Percentiles rank a stretch among this genome's conserved stretches.
Conservation (phyloP, 2,113 vertebrate species). For the Brachirus orientalis region DNA sequence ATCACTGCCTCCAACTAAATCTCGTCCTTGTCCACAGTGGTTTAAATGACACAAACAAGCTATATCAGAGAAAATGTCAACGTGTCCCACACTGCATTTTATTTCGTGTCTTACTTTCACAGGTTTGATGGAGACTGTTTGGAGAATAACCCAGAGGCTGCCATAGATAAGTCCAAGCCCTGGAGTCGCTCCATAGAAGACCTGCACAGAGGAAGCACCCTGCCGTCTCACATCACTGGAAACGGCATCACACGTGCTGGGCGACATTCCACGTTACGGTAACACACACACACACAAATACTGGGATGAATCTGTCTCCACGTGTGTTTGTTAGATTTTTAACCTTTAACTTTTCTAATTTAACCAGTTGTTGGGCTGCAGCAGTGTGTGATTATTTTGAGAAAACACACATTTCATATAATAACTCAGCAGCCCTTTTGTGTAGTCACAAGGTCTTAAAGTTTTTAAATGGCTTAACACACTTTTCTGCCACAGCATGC, state of each 20-base stretch:
- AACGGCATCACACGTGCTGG: slow-evolving; percentile 87
- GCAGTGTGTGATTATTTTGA: slow-evolving; percentile 43
- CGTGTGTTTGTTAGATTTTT: neutral
- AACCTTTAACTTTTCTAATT: neutral
- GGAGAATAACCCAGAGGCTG: slow-evolving; percentile 89
- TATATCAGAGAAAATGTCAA: neutral
- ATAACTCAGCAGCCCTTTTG: slow-evolving; percentile 52
- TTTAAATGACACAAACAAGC: neutral
- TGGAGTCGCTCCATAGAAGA: slow-evolving; percentile 98
- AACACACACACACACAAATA: slow-evolving; percentile 10
- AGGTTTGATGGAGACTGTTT: slow-evolving; percentile 94
- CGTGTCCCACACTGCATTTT: neutral
- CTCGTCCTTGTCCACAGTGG: too few species aligned
- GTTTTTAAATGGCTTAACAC: slow-evolving; percentile 74
- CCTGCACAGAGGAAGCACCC: slow-evolving; percentile 87
- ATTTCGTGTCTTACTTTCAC: slow-evolving; percentile 4
- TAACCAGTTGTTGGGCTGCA: neutral
- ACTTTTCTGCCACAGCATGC: slow-evolving; percentile 27
- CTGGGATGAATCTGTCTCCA: neutral
- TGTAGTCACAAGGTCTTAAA: slow-evolving; percentile 70
- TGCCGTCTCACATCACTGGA: slow-evolving; percentile 87
- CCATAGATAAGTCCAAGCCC: slow-evolving; percentile 90
- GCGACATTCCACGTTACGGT: slow-evolving; percentile 92
- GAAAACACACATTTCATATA: slow-evolving; percentile 67
- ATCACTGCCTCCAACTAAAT: too few species aligned